Conservation (phyloP, 2,797 vertebrate genomes). For the Epinephelus malabaricus region DNA sequence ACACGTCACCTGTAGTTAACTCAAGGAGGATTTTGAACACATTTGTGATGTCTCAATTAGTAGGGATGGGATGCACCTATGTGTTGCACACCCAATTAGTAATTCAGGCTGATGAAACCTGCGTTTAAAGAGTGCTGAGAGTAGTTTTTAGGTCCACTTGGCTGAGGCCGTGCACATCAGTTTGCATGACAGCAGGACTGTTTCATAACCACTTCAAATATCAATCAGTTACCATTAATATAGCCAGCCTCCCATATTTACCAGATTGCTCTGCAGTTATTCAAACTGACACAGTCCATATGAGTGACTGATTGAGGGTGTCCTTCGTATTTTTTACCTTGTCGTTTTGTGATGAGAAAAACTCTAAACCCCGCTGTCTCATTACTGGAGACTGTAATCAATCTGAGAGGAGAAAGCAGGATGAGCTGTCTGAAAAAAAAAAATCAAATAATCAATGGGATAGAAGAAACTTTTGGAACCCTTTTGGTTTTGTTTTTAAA, state of each 20-base stretch:
- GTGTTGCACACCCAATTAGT: not conserved
- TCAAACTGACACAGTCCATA: slow-evolving; percentile 67
- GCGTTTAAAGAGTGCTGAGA: not conserved
- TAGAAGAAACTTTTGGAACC: slow-evolving; percentile 41
- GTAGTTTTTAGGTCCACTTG: slow-evolving; percentile 12
- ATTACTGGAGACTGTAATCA: slow-evolving; percentile 65
- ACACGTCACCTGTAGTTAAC: no score
- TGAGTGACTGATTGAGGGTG: slow-evolving; percentile 60
- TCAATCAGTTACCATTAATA: slow-evolving; percentile 60
- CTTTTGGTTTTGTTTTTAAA: slow-evolving; percentile 16
- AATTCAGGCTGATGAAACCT: not conserved
- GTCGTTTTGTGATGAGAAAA: slow-evolving; percentile 57
- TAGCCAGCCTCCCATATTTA: slow-evolving; percentile 49
- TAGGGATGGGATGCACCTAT: no score
- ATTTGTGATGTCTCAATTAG: not conserved
- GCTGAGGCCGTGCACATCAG: slow-evolving; percentile 12
- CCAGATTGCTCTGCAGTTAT: slow-evolving; percentile 52
- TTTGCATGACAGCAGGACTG: slow-evolving; percentile 28
- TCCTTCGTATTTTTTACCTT: slow-evolving; percentile 61
- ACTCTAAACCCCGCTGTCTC: slow-evolving; percentile 45
- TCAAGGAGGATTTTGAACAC: not conserved
- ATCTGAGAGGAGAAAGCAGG: slow-evolving; percentile 35
- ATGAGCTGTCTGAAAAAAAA: not conserved
- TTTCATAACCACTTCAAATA: slow-evolving; percentile 48
- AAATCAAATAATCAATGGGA: slow-evolving; percentile 48